These are phyloP conservation scores for Nomada ruficornis DNA, from an alignment of 2,888 invertebrate species.

Conservation along the genomic window DNA sequence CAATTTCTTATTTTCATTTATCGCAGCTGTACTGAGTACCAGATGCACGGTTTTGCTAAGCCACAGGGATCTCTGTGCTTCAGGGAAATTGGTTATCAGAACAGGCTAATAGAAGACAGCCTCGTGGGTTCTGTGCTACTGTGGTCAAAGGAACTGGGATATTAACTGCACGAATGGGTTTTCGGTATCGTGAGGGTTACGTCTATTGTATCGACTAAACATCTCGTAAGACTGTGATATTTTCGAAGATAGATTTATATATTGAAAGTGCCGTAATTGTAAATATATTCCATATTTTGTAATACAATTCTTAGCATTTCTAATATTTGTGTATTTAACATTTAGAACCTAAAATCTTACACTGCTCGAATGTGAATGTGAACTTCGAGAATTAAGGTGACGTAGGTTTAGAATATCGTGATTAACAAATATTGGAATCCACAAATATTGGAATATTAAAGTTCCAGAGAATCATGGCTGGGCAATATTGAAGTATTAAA, in stretches of 20 bases:
- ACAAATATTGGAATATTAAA: background rate
- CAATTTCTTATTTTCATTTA: slow-evolving; percentile 25
- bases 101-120: background rate
- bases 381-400: too few species aligned
- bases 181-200: background rate
- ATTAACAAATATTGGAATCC: background rate
- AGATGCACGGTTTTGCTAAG: background rate
- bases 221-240: background rate
- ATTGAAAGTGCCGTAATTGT: background rate
- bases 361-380: background rate
- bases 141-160: background rate
- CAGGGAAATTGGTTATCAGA: background rate
- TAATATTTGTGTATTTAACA: background rate
- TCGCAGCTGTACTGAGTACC: background rate
- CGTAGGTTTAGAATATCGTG: too few species aligned
- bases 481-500: background rate
- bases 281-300: too few species aligned
- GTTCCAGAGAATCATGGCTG: background rate
- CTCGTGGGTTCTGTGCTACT: background rate
- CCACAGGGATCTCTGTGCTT: background rate
- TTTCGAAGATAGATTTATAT: background rate
- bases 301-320: background rate
- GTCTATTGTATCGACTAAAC: background rate
- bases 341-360: background rate
- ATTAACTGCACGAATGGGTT: background rate